A percentile compares a stretch with the other conserved stretches of the same genome.
These are phyloP conservation scores for Brachypodius melanocephalos DNA, from an alignment of 2,113 vertebrate genomes.

Conservation along the genomic window DNA sequence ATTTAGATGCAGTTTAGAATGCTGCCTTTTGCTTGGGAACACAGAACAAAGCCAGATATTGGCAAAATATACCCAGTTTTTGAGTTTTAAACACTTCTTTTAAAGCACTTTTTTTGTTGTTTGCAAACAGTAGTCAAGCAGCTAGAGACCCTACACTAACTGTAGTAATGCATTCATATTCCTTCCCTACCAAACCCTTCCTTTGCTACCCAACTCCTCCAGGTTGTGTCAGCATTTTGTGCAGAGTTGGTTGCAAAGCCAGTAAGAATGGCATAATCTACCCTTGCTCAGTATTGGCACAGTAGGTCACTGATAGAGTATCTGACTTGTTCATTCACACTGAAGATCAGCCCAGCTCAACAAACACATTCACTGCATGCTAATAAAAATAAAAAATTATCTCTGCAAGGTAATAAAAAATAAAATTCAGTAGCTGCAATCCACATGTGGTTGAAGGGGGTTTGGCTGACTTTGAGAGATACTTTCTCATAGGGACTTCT, in stretches of 20 bases:
- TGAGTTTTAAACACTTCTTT: neutral
- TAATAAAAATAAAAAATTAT: neutral
- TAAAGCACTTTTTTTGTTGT: neutral
- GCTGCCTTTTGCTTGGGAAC: neutral
- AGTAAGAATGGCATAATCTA: neutral
- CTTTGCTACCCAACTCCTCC: neutral
- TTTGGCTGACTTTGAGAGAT: neutral
- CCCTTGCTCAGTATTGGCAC: neutral
- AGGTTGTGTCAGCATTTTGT: neutral
- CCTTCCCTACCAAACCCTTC: neutral
- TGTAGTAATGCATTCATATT: neutral
- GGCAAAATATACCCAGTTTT: neutral
- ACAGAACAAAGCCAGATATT: neutral
- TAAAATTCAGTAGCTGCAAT: neutral
- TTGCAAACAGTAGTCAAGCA: neutral
- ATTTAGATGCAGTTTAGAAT: neutral
- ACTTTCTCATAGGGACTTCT: neutral
- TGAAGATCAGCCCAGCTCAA: neutral
- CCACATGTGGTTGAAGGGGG: neutral
- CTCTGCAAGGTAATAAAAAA: neutral
- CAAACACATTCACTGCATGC: neutral
- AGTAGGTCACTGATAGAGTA: neutral
- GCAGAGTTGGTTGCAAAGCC: neutral
- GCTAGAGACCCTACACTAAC: neutral
- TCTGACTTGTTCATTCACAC: neutral